Conservation (phyloP, 2,888 invertebrate species). For the Plagodis pulveraria region DNA sequence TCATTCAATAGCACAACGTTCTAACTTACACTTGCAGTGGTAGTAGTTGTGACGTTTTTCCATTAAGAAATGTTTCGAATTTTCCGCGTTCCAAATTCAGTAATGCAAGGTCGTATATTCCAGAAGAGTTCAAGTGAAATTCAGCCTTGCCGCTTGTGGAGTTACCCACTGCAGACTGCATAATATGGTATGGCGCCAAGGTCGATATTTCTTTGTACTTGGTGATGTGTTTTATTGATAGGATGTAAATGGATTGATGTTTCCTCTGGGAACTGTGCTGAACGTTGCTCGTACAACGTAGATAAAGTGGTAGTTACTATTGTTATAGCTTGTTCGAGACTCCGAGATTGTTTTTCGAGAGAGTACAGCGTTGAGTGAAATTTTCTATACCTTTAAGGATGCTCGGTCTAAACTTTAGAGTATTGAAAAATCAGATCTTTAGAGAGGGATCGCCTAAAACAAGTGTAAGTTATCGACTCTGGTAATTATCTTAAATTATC, state of each 20-base stretch:
- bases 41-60: slow-evolving; percentile 8
- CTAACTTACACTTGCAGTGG: neutral
- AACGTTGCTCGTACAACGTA: slow-evolving; percentile 2
- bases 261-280: slow-evolving; percentile 29
- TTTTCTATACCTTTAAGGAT: neutral
- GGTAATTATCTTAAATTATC: too few species aligned
- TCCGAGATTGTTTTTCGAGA: neutral
- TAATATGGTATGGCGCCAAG: slow-evolving; percentile 11
- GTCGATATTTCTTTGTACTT: slow-evolving; percentile 22
- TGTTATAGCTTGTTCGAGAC: slow-evolving; percentile 7
- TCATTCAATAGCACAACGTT: slow-evolving; percentile 1
- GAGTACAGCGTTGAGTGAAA: neutral
- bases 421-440: neutral
- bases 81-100: slow-evolving; percentile 7
- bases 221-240: slow-evolving; percentile 2
- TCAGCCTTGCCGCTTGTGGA: slow-evolving; percentile 20
- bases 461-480: too few species aligned
- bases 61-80: slow-evolving; percentile 17
- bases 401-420: neutral
- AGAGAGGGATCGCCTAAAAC: too few species aligned
- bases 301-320: too few species aligned
- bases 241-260: slow-evolving; percentile 22
- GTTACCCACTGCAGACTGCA: neutral
- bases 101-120: slow-evolving; percentile 2
- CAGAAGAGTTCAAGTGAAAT: slow-evolving; percentile 16